phyloP scores from a whole-genome alignment of 1,140 invertebrate genomes.

The Leucophenga varia region DNA sequence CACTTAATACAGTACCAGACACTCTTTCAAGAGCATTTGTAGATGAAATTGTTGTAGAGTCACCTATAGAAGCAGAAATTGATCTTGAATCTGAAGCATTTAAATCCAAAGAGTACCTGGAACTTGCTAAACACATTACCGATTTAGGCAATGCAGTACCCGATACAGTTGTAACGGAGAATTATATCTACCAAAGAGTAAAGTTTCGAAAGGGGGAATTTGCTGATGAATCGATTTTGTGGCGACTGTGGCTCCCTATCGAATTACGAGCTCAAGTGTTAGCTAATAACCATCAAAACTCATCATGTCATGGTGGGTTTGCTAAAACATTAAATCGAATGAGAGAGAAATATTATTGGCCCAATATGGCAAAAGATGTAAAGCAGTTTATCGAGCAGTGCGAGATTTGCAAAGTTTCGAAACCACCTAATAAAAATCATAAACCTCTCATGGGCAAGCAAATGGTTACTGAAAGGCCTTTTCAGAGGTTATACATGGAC shows the following conservation, averaged over 20 bases:
- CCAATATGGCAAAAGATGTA: conserved; percentile 3
- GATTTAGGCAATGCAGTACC: neutral
- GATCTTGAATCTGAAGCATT: neutral
- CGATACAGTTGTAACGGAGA: neutral
- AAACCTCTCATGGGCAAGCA: conserved; percentile 6
- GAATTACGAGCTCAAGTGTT: too few species aligned
- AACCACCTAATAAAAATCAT: neutral
- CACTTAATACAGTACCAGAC: conserved; percentile 24
- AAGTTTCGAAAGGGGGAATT: neutral
- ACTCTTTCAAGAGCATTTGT: neutral
- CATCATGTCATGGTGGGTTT: too few species aligned
- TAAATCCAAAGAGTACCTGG: neutral
- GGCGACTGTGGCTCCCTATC: too few species aligned
- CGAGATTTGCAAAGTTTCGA: neutral
- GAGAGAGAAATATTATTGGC: conserved; percentile 4
- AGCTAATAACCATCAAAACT: too few species aligned
- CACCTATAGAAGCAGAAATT: neutral
- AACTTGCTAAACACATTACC: neutral
- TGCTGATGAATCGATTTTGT: too few species aligned
- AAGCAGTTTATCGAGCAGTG: neutral
- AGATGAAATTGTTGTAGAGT: neutral
- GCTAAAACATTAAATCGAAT: conserved; percentile 2
- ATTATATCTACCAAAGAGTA: neutral
- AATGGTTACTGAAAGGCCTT: neutral
- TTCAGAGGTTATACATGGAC: conserved; percentile 2